A percentile compares a stretch with the other conserved stretches of the same genome.
Conservation (phyloP, 2,888 invertebrate species). For the Hedya salicella region DNA sequence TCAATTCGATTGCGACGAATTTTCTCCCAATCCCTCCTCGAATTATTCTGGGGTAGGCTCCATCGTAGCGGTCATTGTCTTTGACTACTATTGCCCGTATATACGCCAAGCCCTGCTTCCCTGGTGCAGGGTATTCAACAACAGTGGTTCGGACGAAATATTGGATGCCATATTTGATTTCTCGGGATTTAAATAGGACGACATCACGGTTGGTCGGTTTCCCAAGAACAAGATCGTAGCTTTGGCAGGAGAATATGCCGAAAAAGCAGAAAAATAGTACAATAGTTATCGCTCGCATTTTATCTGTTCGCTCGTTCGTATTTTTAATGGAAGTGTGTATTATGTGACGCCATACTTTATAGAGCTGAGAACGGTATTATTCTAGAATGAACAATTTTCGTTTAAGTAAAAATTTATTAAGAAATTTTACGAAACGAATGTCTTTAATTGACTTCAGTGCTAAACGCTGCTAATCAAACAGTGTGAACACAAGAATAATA, state of each 20-base stretch:
- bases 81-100: slow-evolving; percentile 41
- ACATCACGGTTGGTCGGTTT: slow-evolving; percentile 14
- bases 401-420: too few relatives aligned
- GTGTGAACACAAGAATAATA: too few relatives aligned
- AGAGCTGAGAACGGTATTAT: slow-evolving; percentile 6
- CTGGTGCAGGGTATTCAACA: slow-evolving; percentile 42
- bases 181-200: slow-evolving; percentile 24
- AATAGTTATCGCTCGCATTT: slow-evolving; percentile 18
- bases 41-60: slow-evolving; percentile 34
- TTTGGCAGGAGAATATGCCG: slow-evolving; percentile 23
- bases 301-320: slow-evolving; percentile 16
- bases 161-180: slow-evolving; percentile 40
- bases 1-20: slow-evolving; percentile 47
- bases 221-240: slow-evolving; percentile 28
- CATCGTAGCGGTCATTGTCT: slow-evolving; percentile 37
- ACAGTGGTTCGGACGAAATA: slow-evolving; percentile 34
- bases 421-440: too few relatives aligned
- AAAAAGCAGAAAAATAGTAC: slow-evolving; percentile 17
- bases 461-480: too few relatives aligned
- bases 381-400: neutral
- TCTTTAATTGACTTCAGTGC: too few relatives aligned
- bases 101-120: slow-evolving; percentile 40
- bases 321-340: slow-evolving; percentile 12
- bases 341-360: slow-evolving; percentile 9
- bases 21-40: slow-evolving; percentile 29